These are phyloP conservation scores for Rousettus madagascariensis DNA, from an alignment of 2,797 vertebrate species.

Conservation along the genomic window DNA sequence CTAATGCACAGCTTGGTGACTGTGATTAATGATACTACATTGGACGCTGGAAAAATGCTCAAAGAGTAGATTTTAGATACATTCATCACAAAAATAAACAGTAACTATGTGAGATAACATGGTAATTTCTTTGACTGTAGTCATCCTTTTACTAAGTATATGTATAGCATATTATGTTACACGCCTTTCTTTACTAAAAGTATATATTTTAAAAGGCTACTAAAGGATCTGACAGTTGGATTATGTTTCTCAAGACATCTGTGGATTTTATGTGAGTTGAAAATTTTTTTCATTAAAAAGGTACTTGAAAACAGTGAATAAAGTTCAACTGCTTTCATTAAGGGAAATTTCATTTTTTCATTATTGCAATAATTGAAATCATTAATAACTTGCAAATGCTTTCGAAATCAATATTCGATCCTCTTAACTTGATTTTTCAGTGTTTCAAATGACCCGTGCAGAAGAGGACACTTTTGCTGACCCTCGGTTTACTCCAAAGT, in stretches of 20 bases:
- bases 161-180: not conserved
- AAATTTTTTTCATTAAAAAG: constrained; percentile 1
- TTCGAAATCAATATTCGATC: not conserved
- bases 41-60: not conserved
- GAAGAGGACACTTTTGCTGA: not conserved
- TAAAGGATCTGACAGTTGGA: not conserved
- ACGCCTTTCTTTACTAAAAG: not conserved
- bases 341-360: not conserved
- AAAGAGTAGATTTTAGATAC: not conserved
- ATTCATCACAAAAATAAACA: not conserved
- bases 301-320: not conserved
- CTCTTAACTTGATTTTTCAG: not conserved
- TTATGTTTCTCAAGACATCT: not conserved
- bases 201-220: not conserved
- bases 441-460: not conserved
- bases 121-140: not conserved
- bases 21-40: not conserved
- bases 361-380: not conserved
- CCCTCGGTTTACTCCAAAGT: constrained; percentile 41
- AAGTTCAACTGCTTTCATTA: not conserved
- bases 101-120: not conserved
- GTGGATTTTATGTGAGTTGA: not conserved
- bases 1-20: not conserved
- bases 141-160: not conserved
- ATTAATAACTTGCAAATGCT: not conserved